A percentile compares a stretch with the other conserved stretches of the same genome.
Conservation (phyloP, 2,888 invertebrate genomes). For the Dasysyrphus albostriatus region DNA sequence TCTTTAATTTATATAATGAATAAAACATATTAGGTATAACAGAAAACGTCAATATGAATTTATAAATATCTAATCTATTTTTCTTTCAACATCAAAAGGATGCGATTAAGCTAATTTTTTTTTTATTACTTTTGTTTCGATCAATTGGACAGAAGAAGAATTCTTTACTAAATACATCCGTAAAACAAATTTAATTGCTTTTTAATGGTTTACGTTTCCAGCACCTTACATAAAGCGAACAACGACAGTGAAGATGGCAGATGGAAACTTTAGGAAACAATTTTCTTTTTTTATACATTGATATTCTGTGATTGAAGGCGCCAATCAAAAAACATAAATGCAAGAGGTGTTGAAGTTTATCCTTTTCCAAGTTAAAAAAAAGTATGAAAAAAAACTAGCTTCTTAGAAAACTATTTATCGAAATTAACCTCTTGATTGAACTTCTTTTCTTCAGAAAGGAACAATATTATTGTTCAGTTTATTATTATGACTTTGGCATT, state of each 20-base stretch:
- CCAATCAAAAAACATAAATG: constrained; percentile 9
- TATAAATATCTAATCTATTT: no score
- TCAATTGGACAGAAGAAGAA: neutral
- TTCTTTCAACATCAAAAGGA: no score
- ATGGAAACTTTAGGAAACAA: constrained; percentile 10
- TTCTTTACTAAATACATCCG: neutral
- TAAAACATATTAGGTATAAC: no score
- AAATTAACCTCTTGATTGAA: neutral
- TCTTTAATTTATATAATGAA: no score
- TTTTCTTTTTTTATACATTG: neutral
- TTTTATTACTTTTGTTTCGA: neutral
- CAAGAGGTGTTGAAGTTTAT: constrained; percentile 1
- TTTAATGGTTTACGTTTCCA: neutral
- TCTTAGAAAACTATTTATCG: neutral
- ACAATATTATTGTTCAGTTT: no score
- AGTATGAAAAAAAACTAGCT: neutral
- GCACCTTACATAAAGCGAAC: neutral
- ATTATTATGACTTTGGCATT: no score
- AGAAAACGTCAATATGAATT: no score
- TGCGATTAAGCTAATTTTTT: neutral
- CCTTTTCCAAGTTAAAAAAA: neutral
- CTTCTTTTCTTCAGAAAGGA: no score
- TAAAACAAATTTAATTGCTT: constrained; percentile 18
- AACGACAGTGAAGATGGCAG: neutral
- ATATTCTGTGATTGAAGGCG: constrained; percentile 1